Percentiles rank a stretch among this genome's conserved stretches.
Conservation (phyloP, 2,797 vertebrate genomes). For the Melanogrammus aeglefinus region DNA sequence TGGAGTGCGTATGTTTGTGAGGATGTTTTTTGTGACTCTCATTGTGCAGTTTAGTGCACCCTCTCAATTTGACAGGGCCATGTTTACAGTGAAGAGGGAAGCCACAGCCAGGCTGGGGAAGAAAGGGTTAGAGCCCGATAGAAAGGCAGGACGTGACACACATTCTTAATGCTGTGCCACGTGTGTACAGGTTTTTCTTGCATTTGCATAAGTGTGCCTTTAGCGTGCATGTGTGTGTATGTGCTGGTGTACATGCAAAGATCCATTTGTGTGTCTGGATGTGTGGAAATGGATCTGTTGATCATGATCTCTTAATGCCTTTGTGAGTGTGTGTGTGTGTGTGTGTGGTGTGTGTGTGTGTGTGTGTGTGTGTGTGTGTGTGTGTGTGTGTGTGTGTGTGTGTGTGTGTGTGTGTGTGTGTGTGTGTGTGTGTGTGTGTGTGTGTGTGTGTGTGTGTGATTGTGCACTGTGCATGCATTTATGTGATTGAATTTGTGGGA, state of each 20-base stretch:
- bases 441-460: not conserved
- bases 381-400: too few relatives aligned
- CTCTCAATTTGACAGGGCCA: constrained; percentile 28
- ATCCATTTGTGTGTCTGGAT: too few relatives aligned
- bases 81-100: constrained; percentile 31
- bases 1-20: not conserved
- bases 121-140: not conserved
- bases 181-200: not conserved
- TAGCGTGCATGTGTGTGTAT: too few relatives aligned
- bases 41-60: constrained; percentile 23
- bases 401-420: too few relatives aligned
- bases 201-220: too few relatives aligned
- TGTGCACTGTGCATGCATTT: too few relatives aligned
- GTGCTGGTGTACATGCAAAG: too few relatives aligned
- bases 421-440: too few relatives aligned
- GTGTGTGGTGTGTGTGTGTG: too few relatives aligned
- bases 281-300: constrained; percentile 1
- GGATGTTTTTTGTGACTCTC: constrained; percentile 11
- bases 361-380: too few relatives aligned
- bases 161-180: constrained; percentile 3
- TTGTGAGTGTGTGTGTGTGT: too few relatives aligned
- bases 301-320: not conserved
- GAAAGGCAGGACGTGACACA: constrained; percentile 8
- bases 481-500: not conserved
- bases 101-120: not conserved